Percentiles rank a stretch among this genome's conserved stretches.
Conservation (phyloP, 1,140 invertebrate genomes). For the Cyphomyrmex costatus region DNA sequence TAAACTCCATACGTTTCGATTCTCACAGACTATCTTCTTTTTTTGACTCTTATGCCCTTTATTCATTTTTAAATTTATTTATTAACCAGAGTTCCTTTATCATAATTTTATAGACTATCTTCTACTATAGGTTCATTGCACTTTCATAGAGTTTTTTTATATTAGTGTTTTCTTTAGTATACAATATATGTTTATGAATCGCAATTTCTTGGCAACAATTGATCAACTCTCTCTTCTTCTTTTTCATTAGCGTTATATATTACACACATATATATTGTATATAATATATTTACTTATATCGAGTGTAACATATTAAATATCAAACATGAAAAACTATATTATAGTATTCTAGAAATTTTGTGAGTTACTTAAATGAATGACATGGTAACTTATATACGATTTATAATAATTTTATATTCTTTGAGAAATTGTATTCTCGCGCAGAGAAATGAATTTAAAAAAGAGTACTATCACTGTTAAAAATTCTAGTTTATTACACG, state of each 20-base stretch:
- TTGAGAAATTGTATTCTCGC: conserved; percentile 23
- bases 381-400: background rate
- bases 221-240: background rate
- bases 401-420: conserved; percentile 29
- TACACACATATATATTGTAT: background rate
- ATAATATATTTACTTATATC: background rate
- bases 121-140: too few relatives aligned
- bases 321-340: background rate
- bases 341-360: conserved; percentile 22
- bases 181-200: background rate
- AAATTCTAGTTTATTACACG: conserved; percentile 23
- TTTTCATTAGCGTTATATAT: too few relatives aligned
- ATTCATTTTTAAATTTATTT: too few relatives aligned
- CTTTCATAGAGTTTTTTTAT: too few relatives aligned
- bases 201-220: background rate
- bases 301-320: background rate
- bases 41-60: too few relatives aligned
- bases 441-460: conserved; percentile 22
- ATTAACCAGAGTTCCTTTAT: too few relatives aligned
- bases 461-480: background rate
- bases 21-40: too few relatives aligned
- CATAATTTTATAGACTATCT: too few relatives aligned
- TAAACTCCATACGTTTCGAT: too few relatives aligned
- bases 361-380: conserved; percentile 39
- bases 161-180: background rate